Evolutionary conservation across 2,113 vertebrate species (phyloP), one percentile per base, ranked within the genome.

Genomic region (Pycnonotus jocosus): DNA sequence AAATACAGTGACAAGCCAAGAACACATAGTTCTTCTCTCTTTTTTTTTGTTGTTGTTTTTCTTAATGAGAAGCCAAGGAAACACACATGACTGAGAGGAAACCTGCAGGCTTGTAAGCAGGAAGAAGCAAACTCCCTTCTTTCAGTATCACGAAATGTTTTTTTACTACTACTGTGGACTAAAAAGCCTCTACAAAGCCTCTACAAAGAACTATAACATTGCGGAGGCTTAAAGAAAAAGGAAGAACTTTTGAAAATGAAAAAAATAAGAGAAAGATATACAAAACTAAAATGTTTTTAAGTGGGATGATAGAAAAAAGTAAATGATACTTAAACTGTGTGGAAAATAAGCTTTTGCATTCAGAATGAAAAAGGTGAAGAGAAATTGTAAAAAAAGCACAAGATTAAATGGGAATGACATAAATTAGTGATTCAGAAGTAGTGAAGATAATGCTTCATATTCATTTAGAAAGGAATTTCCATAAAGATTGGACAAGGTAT

Each of bases 11-110:
- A 93, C 81, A 89, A 92, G 88, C 80, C 88, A 94, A 89, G 94
- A 95, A 95, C 88, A 93, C 91, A 44, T 64, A 88, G 94, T 96
- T 95, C 96, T 92, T 86, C 80, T 90, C 86, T 90, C 42, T 83
- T 69, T 93, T 87, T 92, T 78, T 91, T 88, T 69, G 12, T 88
- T 86, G 86, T 77, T 91, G 62, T 91, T 95, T 90, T 93, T 91
- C 69, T 93, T 86, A 78, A 68, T 71, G 73, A 90, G 70, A 89
- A 95, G 81, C 86, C 94, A 95, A 97, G 83, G 88, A 93, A 97
- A 92, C 53, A 50, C 15, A 2, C 44, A 37, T 56, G 76, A 74
- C 86, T 84, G 69, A 93, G 70, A 91, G 87, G 78, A 96, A 95
- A 91, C 81, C 48, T 95, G 86, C 37, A 89, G 77, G 44, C 81